Evolutionary conservation across 2,888 invertebrate species (phyloP).

Genomic region (Zonitis immaculata): DNA sequence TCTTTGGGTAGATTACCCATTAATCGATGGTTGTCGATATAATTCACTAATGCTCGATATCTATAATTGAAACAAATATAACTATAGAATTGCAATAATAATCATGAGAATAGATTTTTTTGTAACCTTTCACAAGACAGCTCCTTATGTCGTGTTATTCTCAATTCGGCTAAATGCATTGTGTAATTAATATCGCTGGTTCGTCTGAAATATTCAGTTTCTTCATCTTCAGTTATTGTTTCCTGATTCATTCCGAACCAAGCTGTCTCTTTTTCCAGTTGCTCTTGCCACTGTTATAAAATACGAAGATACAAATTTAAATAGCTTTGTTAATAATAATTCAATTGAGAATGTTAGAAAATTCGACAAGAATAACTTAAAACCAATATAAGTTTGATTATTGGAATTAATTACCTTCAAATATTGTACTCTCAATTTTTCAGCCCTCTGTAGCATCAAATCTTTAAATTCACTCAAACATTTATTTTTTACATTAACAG

Average conservation of each 20-base stretch:
- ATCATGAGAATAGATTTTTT: too few species aligned
- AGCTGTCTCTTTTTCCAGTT: constrained; percentile 54
- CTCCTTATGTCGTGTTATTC: constrained; percentile 58
- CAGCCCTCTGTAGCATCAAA: constrained; percentile 58
- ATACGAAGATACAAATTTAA: too few species aligned
- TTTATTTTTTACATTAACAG: constrained; percentile 51
- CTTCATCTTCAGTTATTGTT: constrained; percentile 56
- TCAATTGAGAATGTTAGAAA: too few species aligned
- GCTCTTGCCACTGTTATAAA: constrained; percentile 51
- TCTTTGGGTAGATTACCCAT: too few species aligned
- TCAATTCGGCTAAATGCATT: constrained; percentile 58
- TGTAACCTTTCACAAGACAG: constrained; percentile 52
- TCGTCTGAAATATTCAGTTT: constrained; percentile 55
- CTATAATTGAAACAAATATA: too few species aligned
- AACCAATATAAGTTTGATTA: too few species aligned
- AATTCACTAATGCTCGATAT: constrained; percentile 36
- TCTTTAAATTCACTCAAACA: constrained; percentile 67
- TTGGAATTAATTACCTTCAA: too few species aligned
- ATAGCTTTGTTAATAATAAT: too few species aligned
- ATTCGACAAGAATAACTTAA: too few species aligned
- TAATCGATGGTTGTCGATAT: constrained; percentile 31
- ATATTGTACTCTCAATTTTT: too few species aligned
- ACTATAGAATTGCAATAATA: too few species aligned
- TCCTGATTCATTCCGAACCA: constrained; percentile 59
- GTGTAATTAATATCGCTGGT: constrained; percentile 50